phyloP scores from a whole-genome alignment of 2,113 vertebrate species.

The Pungitius pungitius region DNA sequence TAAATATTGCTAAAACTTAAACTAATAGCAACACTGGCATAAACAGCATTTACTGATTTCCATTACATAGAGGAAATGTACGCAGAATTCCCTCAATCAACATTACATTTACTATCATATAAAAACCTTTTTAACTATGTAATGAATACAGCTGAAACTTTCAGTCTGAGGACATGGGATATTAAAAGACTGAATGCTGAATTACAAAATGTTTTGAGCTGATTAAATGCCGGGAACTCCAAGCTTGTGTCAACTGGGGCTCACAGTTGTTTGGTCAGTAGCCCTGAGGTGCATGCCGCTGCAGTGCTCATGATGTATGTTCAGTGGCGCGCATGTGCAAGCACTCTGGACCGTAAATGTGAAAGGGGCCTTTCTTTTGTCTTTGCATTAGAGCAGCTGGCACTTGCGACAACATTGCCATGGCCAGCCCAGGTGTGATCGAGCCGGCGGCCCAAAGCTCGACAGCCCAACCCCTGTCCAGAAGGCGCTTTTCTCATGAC shows the following conservation, averaged over 20 bases:
- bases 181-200: background rate
- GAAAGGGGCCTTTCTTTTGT: slow-evolving; percentile 6
- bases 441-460: slow-evolving; percentile 51
- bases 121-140: background rate
- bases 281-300: background rate
- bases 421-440: slow-evolving; percentile 60
- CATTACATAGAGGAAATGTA: background rate
- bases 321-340: background rate
- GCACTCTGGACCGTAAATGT: slow-evolving; percentile 3
- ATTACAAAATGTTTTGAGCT: background rate
- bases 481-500: slow-evolving; percentile 64
- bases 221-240: background rate
- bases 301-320: background rate
- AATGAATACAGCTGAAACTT: background rate
- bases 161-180: background rate
- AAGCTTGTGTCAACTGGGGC: background rate
- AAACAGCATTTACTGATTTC: background rate
- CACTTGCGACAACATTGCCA: slow-evolving; percentile 21
- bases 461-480: slow-evolving; percentile 38
- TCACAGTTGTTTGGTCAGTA: background rate
- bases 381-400: slow-evolving; percentile 3
- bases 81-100: background rate
- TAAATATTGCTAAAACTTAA: background rate
- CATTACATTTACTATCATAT: background rate
- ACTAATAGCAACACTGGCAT: background rate